phyloP scores from a whole-genome alignment of 2,797 vertebrate species.

The Euthynnus affinis region DNA sequence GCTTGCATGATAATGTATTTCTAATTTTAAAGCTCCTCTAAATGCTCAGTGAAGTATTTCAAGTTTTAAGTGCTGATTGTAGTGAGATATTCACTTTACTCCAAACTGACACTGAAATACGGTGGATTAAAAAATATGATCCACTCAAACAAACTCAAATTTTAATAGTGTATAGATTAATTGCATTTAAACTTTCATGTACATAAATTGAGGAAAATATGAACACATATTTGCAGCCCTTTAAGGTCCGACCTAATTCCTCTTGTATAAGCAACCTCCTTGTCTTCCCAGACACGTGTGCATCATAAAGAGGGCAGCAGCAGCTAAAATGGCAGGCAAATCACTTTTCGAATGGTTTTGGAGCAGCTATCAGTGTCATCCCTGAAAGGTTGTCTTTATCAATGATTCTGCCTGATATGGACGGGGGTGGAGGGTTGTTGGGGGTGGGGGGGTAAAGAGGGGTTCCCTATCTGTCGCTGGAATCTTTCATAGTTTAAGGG shows the following conservation, averaged over 20 bases:
- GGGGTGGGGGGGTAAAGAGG: not conserved
- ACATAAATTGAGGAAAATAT: conserved; percentile 17
- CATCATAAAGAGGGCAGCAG: conserved; percentile 73
- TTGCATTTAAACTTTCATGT: conserved; percentile 25
- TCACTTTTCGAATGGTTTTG: conserved; percentile 83
- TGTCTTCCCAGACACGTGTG: conserved; percentile 71
- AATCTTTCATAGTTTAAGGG: conserved; percentile 73
- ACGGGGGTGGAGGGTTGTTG: conserved; percentile 1
- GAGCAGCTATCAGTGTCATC: conserved; percentile 91
- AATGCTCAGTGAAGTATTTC: too few relatives aligned
- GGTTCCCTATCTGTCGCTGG: conserved; percentile 78
- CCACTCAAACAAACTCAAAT: conserved; percentile 11
- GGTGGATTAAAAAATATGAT: not conserved
- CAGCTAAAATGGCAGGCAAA: conserved; percentile 76
- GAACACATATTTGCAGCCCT: conserved; percentile 27
- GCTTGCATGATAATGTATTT: not conserved
- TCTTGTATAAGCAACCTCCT: conserved; percentile 34
- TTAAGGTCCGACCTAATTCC: conserved; percentile 32
- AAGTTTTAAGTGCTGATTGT: not conserved
- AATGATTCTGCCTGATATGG: conserved; percentile 86
- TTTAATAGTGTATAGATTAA: conserved; percentile 21
- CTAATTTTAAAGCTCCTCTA: not conserved
- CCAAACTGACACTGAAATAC: not conserved
- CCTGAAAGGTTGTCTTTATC: conserved; percentile 86
- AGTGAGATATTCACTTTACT: not conserved